These are phyloP conservation scores for Poecile atricapillus DNA, from an alignment of 2,113 vertebrate genomes.

Conservation along the genomic window DNA sequence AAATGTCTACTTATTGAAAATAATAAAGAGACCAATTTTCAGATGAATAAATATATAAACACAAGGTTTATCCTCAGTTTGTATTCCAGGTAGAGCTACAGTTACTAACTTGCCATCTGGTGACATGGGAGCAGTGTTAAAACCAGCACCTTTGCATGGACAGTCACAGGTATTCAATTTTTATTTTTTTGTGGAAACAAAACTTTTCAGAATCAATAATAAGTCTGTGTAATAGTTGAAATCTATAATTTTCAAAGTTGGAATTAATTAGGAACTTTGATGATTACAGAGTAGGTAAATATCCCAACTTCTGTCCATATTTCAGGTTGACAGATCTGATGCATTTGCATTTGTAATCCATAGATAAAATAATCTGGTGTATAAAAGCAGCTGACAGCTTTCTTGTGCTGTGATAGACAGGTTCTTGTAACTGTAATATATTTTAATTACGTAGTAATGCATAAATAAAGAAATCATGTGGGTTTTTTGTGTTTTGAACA, in stretches of 20 bases:
- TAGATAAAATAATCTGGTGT: neutral
- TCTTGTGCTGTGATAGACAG: neutral
- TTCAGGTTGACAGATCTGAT: neutral
- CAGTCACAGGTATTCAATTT: slow-evolving; percentile 56
- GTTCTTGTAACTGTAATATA: neutral
- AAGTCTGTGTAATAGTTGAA: neutral
- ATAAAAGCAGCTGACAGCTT: neutral
- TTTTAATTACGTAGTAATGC: neutral
- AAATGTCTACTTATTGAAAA: neutral
- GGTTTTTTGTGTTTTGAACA: neutral
- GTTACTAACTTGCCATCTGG: slow-evolving; percentile 46
- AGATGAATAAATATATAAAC: slow-evolving; percentile 16
- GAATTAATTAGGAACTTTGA: neutral
- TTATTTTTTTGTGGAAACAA: neutral
- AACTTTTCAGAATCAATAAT: neutral
- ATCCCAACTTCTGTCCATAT: neutral
- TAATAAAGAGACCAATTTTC: neutral
- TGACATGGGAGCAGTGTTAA: slow-evolving; percentile 43
- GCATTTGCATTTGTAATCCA: neutral
- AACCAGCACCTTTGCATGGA: slow-evolving; percentile 46
- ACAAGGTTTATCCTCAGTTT: slow-evolving; percentile 58
- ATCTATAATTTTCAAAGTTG: neutral
- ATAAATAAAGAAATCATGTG: neutral
- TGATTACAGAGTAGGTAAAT: neutral
- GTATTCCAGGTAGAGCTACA: slow-evolving; percentile 60